phyloP scores from a whole-genome alignment of 2,888 invertebrate genomes.

The Toxonevra muliebris region DNA sequence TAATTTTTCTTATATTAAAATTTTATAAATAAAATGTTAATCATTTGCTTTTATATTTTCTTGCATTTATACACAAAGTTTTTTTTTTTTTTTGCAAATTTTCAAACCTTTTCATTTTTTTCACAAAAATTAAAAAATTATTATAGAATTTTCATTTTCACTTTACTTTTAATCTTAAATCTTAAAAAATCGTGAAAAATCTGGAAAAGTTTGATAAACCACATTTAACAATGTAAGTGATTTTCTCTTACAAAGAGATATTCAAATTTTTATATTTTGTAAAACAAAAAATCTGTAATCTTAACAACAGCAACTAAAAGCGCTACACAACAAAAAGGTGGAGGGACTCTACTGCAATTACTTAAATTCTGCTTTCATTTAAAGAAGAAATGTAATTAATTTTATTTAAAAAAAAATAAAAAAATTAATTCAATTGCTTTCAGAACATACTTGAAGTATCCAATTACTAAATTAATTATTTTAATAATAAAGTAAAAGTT shows the following conservation, averaged over 20 bases:
- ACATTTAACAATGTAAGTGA: neutral
- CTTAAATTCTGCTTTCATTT: constrained; percentile 5
- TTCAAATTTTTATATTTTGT: neutral
- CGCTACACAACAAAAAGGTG: constrained; percentile 5
- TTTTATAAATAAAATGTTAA: too few relatives aligned
- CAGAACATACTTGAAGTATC: too few relatives aligned
- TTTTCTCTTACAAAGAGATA: neutral
- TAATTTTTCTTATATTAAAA: too few relatives aligned
- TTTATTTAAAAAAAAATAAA: neutral
- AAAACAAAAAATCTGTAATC: too few relatives aligned
- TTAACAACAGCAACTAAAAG: neutral
- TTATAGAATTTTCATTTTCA: neutral
- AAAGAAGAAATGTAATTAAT: neutral
- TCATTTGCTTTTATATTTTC: too few relatives aligned
- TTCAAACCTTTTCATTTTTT: constrained; percentile 29
- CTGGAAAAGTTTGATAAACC: constrained; percentile 25
- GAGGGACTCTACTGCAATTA: constrained; percentile 20
- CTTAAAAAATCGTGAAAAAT: constrained; percentile 15
- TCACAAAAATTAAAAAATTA: constrained; percentile 8
- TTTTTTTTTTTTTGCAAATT: too few relatives aligned
- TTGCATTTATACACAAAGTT: too few relatives aligned
- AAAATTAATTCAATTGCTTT: neutral
- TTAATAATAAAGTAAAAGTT: neutral
- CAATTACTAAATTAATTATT: too few relatives aligned
- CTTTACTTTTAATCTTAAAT: neutral